Conservation (phyloP, 1,140 invertebrate species). For the Helicoverpa zea region DNA sequence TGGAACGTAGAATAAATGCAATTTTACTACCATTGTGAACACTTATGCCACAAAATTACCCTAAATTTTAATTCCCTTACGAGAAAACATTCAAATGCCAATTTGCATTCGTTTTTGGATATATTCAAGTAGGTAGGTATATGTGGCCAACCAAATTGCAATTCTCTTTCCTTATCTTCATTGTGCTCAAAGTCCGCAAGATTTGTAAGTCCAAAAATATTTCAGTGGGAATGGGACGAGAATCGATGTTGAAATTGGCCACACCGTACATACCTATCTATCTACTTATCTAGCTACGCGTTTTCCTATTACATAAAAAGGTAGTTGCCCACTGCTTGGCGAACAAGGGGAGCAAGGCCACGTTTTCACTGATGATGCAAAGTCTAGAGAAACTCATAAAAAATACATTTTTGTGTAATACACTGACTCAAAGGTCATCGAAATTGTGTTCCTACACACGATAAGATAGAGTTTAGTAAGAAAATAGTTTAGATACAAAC, state of each 20-base stretch:
- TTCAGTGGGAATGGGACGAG: background rate
- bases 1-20: background rate
- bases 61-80: too few species aligned
- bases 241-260: background rate
- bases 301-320: constrained; percentile 7
- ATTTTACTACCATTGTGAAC: background rate
- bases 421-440: too few species aligned
- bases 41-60: background rate
- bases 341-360: constrained; percentile 19
- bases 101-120: too few species aligned
- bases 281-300: background rate
- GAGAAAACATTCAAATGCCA: too few species aligned
- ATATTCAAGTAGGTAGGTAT: too few species aligned
- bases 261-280: too few species aligned
- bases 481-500: too few species aligned
- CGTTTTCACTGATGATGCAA: constrained; percentile 25
- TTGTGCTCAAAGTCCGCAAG: too few species aligned
- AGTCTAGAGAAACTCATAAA: constrained; percentile 12
- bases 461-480: too few species aligned
- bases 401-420: background rate
- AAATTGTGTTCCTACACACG: too few species aligned
- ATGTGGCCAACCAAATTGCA: too few species aligned
- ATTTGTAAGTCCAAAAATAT: background rate
- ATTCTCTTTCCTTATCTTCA: too few species aligned
- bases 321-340: background rate